Evolutionary conservation across 2,888 invertebrate species (phyloP), one percentile per base, ranked within the genome.

Genomic region (Apotomis capreana): DNA sequence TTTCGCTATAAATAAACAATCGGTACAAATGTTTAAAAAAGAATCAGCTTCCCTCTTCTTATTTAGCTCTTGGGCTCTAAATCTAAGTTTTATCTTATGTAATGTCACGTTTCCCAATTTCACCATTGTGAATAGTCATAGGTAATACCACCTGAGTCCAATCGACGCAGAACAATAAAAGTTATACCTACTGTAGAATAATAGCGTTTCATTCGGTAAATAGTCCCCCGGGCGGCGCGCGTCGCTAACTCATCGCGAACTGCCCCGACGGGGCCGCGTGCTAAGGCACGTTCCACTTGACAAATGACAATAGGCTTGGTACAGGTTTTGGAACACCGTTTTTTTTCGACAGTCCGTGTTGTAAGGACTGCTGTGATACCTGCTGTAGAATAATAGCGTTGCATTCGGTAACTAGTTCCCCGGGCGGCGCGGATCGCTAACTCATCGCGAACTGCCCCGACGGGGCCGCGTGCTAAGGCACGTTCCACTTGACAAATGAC

Each of bases 141-240:
- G 37, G 36, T 37, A 3, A 12, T 37, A 2, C 36, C 12, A 57
- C 37, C 12, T 10, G 36, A 37, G 57, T 10, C 26, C 26, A 4
- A 36, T 8, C 55, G 26, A 37, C 58, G 58, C 58, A 37, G 1
- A 37, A 58, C 58, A 58, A 58, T 58, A 37, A 58, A 58, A n/a
- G 58, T 37, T 36, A 6, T 58, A 37, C 58, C 5, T n/a, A 58
- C 12, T 37, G 36, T 37, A 37, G 37, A 58, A 58, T 37, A 6
- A 5, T 26, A 37, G 12, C 4, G 37, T 58, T 58, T 37, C 37
- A 37, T 58, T 58, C 58, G 58, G 37, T n/a, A 58, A 58, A 37
- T 37, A 1, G 36, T 37, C 58, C 58, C 58, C 5, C 12, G 37
- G 37, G 58, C n/a, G n/a, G 58, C 37, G 49, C 37, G 5, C 58